Evolutionary conservation across 2,888 invertebrate genomes (phyloP).

Genomic region (Frankliniella fusca): DNA sequence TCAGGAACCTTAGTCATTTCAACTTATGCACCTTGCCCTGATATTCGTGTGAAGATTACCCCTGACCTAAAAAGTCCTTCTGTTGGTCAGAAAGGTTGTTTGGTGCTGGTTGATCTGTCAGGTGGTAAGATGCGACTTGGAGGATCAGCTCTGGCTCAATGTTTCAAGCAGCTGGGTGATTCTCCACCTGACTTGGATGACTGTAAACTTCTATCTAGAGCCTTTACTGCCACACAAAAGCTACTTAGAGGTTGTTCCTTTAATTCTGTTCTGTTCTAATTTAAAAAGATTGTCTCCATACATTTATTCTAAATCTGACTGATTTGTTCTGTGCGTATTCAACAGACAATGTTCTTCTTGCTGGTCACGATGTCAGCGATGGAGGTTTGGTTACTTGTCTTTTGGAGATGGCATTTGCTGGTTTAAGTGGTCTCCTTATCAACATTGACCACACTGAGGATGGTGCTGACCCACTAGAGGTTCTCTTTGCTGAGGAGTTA

Average conservation of each 20-base stretch:
- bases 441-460: slow-evolving; percentile 54
- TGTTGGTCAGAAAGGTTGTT: slow-evolving; percentile 55
- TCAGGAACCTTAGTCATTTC: slow-evolving; percentile 91
- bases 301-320: neutral
- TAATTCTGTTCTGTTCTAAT: neutral
- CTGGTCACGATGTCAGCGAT: slow-evolving; percentile 96
- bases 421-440: slow-evolving; percentile 72
- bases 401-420: slow-evolving; percentile 95
- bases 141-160: slow-evolving; percentile 90
- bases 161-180: slow-evolving; percentile 77
- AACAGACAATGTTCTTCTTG: slow-evolving; percentile 62
- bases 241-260: slow-evolving; percentile 63
- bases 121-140: slow-evolving; percentile 73
- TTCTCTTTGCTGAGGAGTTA: slow-evolving; percentile 79
- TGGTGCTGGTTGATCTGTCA: slow-evolving; percentile 77
- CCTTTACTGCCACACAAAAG: slow-evolving; percentile 80
- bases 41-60: slow-evolving; percentile 78
- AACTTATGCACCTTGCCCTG: slow-evolving; percentile 91
- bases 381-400: slow-evolving; percentile 88
- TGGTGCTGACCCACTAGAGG: slow-evolving; percentile 54
- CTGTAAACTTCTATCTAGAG: slow-evolving; percentile 61
- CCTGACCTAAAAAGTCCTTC: slow-evolving; percentile 78
- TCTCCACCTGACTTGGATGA: slow-evolving; percentile 75
- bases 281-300: neutral
- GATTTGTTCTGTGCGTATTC: slow-evolving; percentile 35